phyloP scores from a whole-genome alignment of 2,113 vertebrate species.

The Phylloscopus trochiloides region DNA sequence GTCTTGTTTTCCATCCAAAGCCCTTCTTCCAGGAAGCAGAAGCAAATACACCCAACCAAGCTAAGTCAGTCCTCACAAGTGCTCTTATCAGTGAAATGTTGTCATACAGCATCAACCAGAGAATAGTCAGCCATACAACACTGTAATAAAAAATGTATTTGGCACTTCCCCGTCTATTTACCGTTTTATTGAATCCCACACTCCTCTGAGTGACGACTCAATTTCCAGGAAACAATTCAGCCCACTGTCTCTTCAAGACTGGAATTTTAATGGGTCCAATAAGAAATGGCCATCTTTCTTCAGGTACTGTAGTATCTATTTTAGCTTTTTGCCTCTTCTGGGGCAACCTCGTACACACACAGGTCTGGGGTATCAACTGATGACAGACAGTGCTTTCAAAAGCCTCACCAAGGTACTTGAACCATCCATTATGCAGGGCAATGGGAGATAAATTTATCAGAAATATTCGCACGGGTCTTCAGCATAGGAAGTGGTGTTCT shows the following conservation, averaged over 20 bases:
- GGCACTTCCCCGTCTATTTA: neutral
- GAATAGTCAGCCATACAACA: neutral
- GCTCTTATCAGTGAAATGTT: neutral
- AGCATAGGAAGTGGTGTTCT: neutral
- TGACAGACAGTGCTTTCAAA: constrained; percentile 59
- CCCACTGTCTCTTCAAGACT: neutral
- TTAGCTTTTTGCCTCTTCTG: constrained; percentile 46
- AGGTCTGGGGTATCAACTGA: neutral
- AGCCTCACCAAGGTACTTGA: constrained; percentile 43
- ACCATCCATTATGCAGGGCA: neutral
- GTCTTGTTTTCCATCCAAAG: neutral
- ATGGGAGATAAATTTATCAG: constrained; percentile 39
- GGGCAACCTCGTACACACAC: neutral
- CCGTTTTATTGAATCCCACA: neutral
- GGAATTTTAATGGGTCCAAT: constrained; percentile 65
- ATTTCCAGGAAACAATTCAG: constrained; percentile 20
- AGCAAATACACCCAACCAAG: neutral
- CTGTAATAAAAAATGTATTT: constrained; percentile 28
- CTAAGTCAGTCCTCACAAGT: neutral
- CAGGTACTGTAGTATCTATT: constrained; percentile 53
- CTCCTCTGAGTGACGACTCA: neutral
- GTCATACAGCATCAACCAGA: neutral
- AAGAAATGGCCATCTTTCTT: constrained; percentile 41
- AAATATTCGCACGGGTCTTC: constrained; percentile 1
- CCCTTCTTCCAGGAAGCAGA: neutral